phyloP scores from a whole-genome alignment of 2,113 vertebrate genomes.

The Callocephalon fimbriatum region DNA sequence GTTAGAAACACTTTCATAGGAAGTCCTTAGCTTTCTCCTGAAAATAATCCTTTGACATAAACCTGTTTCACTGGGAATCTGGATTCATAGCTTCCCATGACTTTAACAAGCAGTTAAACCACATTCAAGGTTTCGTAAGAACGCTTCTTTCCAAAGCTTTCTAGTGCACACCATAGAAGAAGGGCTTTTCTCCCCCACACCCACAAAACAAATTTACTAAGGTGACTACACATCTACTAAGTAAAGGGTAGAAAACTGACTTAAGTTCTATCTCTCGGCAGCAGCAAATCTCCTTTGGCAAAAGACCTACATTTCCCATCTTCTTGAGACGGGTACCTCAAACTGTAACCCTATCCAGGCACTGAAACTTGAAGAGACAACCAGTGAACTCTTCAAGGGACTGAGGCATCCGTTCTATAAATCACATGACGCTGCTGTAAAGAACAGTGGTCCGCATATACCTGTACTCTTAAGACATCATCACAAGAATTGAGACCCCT shows the following conservation, averaged over 20 bases:
- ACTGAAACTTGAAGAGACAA: neutral
- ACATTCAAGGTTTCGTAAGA: neutral
- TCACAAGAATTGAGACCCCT: neutral
- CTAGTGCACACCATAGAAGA: neutral
- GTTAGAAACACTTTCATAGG: neutral
- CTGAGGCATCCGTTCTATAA: neutral
- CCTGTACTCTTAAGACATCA: neutral
- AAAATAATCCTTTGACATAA: neutral
- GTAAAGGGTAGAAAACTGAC: neutral
- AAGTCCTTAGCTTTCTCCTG: neutral
- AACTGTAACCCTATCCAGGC: neutral
- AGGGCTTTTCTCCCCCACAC: neutral
- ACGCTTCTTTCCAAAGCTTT: neutral
- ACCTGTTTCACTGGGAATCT: neutral
- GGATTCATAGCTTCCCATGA: neutral
- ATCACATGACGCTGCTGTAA: neutral
- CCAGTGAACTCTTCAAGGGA: neutral
- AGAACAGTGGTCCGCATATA: neutral
- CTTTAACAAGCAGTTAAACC: neutral
- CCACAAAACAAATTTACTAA: neutral
- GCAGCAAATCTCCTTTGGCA: neutral
- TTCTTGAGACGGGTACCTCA: neutral
- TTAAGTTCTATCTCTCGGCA: neutral
- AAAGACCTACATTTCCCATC: neutral
- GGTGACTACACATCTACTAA: neutral